phyloP scores from a whole-genome alignment of 2,113 vertebrate genomes.

The Parus major region DNA sequence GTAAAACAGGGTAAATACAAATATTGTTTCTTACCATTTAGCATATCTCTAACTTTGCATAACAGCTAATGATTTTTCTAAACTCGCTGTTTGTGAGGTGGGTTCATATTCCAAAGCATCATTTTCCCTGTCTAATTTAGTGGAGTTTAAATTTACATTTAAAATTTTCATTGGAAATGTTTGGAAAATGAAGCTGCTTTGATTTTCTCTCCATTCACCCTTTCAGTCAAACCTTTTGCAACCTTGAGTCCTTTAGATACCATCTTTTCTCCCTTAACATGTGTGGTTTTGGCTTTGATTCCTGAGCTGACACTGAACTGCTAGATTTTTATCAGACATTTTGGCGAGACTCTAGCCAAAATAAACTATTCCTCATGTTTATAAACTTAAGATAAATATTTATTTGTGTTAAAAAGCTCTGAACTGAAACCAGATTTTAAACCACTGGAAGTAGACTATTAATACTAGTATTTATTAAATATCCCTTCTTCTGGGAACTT shows the following conservation, averaged over 20 bases:
- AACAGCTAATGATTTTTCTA: not conserved
- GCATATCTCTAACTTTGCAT: not conserved
- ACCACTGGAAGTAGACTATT: not conserved
- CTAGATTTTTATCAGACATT: not conserved
- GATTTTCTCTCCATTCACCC: not conserved
- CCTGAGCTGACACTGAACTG: not conserved
- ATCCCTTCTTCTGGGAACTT: not conserved
- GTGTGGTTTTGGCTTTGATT: not conserved
- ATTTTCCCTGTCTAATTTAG: not conserved
- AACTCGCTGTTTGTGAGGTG: accelerated
- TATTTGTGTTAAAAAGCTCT: not conserved
- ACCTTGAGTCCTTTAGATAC: not conserved
- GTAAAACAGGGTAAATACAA: not conserved
- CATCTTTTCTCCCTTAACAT: not conserved
- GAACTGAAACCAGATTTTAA: not conserved
- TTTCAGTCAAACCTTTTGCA: not conserved
- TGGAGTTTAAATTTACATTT: not conserved
- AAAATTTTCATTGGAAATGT: not conserved
- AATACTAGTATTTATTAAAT: not conserved
- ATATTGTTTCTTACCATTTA: not conserved
- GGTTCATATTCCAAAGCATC: not conserved
- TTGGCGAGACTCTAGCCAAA: not conserved
- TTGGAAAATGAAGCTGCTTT: not conserved
- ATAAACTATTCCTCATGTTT: not conserved
- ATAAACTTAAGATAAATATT: not conserved